A percentile compares a stretch with the other conserved stretches of the same genome.
These are phyloP conservation scores for Daboia siamensis DNA, from an alignment of 2,113 vertebrate species.

Conservation along the genomic window DNA sequence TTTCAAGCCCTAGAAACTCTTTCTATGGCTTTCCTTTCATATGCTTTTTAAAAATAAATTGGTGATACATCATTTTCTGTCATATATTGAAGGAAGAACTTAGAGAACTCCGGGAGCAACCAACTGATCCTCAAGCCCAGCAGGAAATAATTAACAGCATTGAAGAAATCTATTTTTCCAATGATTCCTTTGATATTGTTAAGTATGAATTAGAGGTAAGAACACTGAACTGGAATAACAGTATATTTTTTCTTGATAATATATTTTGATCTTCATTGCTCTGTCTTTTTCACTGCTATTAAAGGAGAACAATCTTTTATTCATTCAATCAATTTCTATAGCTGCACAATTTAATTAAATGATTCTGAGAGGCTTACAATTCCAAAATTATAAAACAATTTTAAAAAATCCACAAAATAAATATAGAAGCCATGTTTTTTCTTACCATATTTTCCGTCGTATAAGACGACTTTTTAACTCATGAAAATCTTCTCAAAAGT, in stretches of 20 bases:
- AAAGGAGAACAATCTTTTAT: not conserved
- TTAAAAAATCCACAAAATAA: not conserved
- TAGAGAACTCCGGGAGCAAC: conserved; percentile 87
- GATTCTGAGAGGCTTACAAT: not conserved
- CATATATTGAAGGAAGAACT: conserved; percentile 83
- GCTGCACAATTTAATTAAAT: not conserved
- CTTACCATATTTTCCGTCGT: too few relatives aligned
- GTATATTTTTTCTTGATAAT: not conserved
- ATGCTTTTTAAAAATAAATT: conserved; percentile 11
- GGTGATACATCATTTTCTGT: not conserved
- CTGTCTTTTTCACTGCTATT: rapidly evolving
- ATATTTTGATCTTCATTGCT: not conserved
- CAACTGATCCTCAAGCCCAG: conserved; percentile 89
- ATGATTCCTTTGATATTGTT: conserved; percentile 94
- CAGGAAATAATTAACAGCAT: conserved; percentile 97
- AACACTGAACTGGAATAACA: not conserved
- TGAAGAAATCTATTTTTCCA: conserved; percentile 94
- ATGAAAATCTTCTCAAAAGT: too few relatives aligned
- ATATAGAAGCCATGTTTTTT: not conserved
- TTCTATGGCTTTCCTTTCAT: not conserved
- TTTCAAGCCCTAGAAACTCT: not conserved
- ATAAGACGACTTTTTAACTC: too few relatives aligned
- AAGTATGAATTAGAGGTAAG: conserved; percentile 95
- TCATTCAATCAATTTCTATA: not conserved
- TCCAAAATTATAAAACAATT: not conserved